Percentiles rank a stretch among this genome's conserved stretches.
phyloP scores from a whole-genome alignment of 2,888 invertebrate species.

The Synergus itoensis region DNA sequence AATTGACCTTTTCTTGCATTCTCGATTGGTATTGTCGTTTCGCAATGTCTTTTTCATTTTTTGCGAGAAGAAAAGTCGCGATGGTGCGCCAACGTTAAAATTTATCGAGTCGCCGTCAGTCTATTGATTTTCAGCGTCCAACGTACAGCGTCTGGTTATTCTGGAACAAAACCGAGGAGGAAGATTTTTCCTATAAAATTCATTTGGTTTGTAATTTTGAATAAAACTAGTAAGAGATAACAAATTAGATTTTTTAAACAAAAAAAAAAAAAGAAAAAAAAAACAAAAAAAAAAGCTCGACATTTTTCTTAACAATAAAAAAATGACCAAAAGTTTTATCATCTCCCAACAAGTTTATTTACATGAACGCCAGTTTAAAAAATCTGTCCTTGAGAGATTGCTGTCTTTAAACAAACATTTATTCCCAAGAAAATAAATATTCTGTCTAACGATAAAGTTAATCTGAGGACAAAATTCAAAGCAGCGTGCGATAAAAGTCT shows the following conservation, averaged over 20 bases:
- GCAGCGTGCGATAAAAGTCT: slow-evolving; percentile 28
- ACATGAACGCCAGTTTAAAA: not conserved
- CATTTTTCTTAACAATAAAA: not conserved
- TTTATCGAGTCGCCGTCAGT: slow-evolving; percentile 52
- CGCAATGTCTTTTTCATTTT: slow-evolving; percentile 41
- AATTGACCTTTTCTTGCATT: slow-evolving; percentile 39
- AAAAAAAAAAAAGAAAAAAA: too few relatives aligned
- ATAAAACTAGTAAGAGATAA: slow-evolving; percentile 9
- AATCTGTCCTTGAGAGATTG: not conserved
- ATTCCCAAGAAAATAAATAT: slow-evolving; percentile 23
- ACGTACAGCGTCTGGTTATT: slow-evolving; percentile 36
- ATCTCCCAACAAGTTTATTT: not conserved
- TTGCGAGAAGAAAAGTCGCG: slow-evolving; percentile 38
- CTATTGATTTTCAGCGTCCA: slow-evolving; percentile 48
- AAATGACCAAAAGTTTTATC: slow-evolving; percentile 18
- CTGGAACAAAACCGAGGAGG: slow-evolving; percentile 41
- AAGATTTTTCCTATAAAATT: slow-evolving; percentile 37
- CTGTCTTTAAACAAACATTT: slow-evolving; percentile 11
- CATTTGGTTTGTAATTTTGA: slow-evolving; percentile 29
- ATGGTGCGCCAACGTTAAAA: slow-evolving; percentile 46
- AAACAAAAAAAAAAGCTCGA: not conserved
- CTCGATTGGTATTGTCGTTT: slow-evolving; percentile 39
- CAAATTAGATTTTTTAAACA: not conserved
- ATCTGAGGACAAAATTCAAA: slow-evolving; percentile 35
- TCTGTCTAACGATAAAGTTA: slow-evolving; percentile 29